Evolutionary conservation across 2,888 invertebrate genomes (phyloP).

Genomic region (Sylvicola cinctus): DNA sequence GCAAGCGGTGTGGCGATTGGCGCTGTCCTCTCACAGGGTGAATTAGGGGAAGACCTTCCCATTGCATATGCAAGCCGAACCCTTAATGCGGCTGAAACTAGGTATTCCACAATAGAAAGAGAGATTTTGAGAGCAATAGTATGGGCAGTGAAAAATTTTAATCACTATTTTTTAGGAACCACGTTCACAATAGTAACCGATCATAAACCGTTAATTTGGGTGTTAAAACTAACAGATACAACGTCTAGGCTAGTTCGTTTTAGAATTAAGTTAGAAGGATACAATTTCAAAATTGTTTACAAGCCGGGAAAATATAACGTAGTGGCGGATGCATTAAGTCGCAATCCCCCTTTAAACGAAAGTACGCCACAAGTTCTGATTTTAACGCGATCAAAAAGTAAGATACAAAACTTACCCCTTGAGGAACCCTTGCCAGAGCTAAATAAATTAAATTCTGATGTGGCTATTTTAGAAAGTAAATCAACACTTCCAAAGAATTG

Average conservation of each 20-base stretch:
- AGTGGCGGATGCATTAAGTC: neutral
- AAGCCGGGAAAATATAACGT: neutral
- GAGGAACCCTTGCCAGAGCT: neutral
- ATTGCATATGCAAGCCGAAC: too few species aligned
- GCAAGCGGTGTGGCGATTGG: neutral
- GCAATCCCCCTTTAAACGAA: too few species aligned
- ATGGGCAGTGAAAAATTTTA: neutral
- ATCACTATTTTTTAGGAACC: neutral
- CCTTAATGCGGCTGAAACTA: too few species aligned
- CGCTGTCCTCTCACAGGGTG: neutral
- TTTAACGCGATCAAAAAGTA: neutral
- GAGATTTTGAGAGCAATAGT: neutral
- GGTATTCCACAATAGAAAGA: too few species aligned
- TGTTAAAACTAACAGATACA: neutral
- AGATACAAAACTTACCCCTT: neutral
- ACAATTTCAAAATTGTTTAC: constrained; percentile 1
- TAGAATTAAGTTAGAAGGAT: neutral
- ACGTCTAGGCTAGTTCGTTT: neutral
- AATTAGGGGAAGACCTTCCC: too few species aligned
- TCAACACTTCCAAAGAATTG: too few species aligned
- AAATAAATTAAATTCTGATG: too few species aligned
- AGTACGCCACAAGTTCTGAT: neutral
- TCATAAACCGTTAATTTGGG: neutral
- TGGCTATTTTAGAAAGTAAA: neutral
- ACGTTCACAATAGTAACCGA: neutral